phyloP scores from a whole-genome alignment of 1,140 invertebrate genomes.

The Leptopilina clavipes region DNA sequence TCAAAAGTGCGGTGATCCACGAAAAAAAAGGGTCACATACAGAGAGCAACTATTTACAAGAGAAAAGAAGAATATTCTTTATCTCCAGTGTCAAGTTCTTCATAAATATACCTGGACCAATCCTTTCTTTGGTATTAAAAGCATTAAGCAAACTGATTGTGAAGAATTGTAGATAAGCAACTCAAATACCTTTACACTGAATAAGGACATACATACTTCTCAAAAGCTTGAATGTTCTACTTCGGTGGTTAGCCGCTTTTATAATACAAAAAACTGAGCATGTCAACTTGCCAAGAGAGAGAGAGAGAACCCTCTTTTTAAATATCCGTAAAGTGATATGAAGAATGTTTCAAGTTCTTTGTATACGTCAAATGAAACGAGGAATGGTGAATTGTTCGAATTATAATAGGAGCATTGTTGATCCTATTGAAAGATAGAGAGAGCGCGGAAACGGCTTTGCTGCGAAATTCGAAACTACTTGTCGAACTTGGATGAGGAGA shows the following conservation, averaged over 20 bases:
- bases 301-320: not conserved
- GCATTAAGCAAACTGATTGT: constrained; percentile 21
- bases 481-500: constrained; percentile 13
- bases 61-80: constrained; percentile 29
- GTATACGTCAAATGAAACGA: not conserved
- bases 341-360: not conserved
- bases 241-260: constrained; percentile 23
- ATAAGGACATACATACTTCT: not conserved
- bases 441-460: not conserved
- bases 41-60: not conserved
- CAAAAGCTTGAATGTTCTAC: constrained; percentile 22
- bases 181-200: constrained; percentile 27
- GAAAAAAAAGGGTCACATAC: constrained; percentile 20
- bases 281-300: not conserved
- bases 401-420: constrained; percentile 7
- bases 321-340: constrained; percentile 7
- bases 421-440: not conserved
- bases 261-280: not conserved
- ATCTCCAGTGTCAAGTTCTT: constrained; percentile 5
- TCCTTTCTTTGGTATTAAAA: constrained; percentile 20
- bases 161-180: constrained; percentile 29
- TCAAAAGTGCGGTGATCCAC: constrained; percentile 15
- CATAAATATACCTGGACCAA: constrained; percentile 6
- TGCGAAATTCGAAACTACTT: constrained; percentile 2
- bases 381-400: not conserved